phyloP scores from a whole-genome alignment of 2,797 vertebrate genomes.

The Microcaecilia unicolor region DNA sequence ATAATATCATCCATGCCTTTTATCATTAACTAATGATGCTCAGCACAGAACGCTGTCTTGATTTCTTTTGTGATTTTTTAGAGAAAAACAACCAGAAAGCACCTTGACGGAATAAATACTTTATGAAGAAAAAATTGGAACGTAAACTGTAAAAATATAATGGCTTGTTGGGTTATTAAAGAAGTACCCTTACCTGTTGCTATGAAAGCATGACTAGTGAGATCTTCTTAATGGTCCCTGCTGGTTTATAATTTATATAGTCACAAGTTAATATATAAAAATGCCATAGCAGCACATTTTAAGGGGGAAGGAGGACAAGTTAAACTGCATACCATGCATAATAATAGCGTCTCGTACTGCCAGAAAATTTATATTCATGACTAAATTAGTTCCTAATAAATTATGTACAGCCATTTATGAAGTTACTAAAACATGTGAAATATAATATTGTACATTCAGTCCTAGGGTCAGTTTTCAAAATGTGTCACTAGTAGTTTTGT shows the following conservation, averaged over 20 bases:
- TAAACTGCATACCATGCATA: slow-evolving; percentile 35
- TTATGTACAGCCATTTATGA: slow-evolving; percentile 40
- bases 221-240: slow-evolving; percentile 6
- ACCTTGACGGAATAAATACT: background rate
- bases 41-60: no score
- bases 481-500: no score
- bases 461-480: background rate
- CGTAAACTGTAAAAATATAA: slow-evolving; percentile 2
- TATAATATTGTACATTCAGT: slow-evolving; percentile 1
- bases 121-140: background rate
- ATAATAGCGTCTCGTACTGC: slow-evolving; percentile 17
- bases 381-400: slow-evolving; percentile 50
- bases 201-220: slow-evolving; percentile 8
- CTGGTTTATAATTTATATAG: slow-evolving; percentile 20
- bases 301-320: slow-evolving; percentile 22
- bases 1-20: background rate
- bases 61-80: background rate
- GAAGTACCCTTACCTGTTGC: slow-evolving; percentile 6
- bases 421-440: slow-evolving; percentile 30
- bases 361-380: slow-evolving; percentile 40
- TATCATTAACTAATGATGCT: background rate
- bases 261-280: slow-evolving; percentile 24
- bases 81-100: no score
- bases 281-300: slow-evolving; percentile 15
- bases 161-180: slow-evolving; percentile 26